Evolutionary conservation across 2,797 vertebrate genomes (phyloP).

Genomic region (Acrocephalus scirpaceus): DNA sequence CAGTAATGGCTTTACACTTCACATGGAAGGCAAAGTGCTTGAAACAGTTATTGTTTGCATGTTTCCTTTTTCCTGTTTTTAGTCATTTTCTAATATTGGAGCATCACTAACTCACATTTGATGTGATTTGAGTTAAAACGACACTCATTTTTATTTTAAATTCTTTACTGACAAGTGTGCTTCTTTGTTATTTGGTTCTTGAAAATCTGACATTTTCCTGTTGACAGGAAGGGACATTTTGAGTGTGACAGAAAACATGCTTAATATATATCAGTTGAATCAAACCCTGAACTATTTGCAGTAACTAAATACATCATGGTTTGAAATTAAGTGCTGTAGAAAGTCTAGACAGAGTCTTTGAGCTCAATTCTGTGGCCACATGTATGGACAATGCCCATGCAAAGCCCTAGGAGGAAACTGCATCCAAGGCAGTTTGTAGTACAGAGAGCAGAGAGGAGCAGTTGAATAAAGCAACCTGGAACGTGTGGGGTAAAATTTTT

Average conservation of each 20-base stretch:
- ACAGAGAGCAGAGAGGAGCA: not conserved
- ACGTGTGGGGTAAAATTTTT: not conserved
- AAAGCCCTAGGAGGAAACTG: not conserved
- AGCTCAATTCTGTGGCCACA: not conserved
- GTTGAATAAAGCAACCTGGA: not conserved
- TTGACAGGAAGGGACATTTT: not conserved
- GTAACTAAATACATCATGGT: not conserved
- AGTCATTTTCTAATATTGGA: slow-evolving; percentile 7
- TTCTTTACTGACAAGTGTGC: not conserved
- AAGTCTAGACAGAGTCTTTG: not conserved
- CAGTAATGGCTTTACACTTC: not conserved
- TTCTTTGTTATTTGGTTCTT: not conserved
- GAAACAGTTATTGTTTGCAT: slow-evolving; percentile 14
- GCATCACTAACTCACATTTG: not conserved
- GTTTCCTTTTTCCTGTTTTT: slow-evolving; percentile 69
- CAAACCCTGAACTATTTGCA: not conserved
- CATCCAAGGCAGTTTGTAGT: rapidly evolving
- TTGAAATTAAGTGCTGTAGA: not conserved
- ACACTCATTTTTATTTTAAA: not conserved
- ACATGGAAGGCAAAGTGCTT: not conserved
- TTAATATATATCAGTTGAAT: not conserved
- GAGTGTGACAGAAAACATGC: not conserved
- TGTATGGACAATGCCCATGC: not conserved
- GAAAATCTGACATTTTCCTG: not conserved
- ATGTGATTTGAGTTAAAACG: not conserved